These are phyloP conservation scores for Cerastis leucographa DNA, from an alignment of 2,888 invertebrate genomes.

Conservation along the genomic window DNA sequence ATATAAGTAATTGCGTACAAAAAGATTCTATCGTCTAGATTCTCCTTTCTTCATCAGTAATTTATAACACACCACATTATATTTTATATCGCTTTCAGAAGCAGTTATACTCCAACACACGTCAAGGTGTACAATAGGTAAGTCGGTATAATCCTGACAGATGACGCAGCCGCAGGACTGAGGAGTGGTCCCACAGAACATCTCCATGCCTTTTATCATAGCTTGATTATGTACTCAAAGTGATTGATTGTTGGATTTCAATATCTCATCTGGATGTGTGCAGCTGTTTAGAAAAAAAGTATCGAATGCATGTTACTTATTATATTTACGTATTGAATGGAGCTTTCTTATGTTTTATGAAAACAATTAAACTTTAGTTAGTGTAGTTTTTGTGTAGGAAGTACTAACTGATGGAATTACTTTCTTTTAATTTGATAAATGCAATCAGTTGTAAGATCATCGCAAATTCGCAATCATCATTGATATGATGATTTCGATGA, in stretches of 20 bases:
- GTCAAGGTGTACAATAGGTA: constrained; percentile 68
- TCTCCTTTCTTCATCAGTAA: not conserved
- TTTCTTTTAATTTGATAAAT: not conserved
- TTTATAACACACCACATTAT: not conserved
- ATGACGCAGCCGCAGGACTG: constrained; percentile 56
- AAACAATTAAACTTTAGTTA: not conserved
- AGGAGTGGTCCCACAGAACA: constrained; percentile 10
- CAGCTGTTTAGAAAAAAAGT: constrained; percentile 1
- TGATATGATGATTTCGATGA: no score
- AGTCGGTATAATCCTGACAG: constrained; percentile 72
- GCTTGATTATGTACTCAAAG: constrained; percentile 14
- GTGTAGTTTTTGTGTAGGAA: not conserved
- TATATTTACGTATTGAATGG: not conserved
- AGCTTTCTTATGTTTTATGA: not conserved
- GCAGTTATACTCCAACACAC: constrained; percentile 9
- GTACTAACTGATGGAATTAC: not conserved
- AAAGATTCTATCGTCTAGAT: not conserved
- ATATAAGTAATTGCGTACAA: not conserved
- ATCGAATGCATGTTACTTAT: not conserved
- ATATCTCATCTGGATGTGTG: constrained; percentile 9
- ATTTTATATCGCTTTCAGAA: constrained; percentile 4
- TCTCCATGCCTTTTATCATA: constrained; percentile 42
- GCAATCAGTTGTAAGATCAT: not conserved
- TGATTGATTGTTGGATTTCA: constrained; percentile 57
- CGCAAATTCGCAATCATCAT: not conserved